phyloP scores from a whole-genome alignment of 2,888 invertebrate genomes.

The Clivina fossor region DNA sequence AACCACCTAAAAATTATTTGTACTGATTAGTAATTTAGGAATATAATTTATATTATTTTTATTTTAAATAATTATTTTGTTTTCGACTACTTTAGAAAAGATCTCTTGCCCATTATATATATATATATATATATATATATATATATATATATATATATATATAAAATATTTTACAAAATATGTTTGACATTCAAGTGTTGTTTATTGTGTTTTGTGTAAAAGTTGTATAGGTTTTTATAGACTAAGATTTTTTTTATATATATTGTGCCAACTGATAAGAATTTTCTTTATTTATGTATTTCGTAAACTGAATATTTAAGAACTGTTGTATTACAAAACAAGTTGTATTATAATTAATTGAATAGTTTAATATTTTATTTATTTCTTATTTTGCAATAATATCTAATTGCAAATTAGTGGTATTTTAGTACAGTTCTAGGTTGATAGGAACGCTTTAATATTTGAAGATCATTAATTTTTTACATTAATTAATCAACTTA shows the following conservation, averaged over 20 bases:
- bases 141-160: constrained; percentile 1
- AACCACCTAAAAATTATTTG: constrained; percentile 84
- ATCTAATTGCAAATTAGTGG: too few relatives aligned
- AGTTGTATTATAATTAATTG: too few relatives aligned
- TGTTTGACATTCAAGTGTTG: constrained; percentile 16
- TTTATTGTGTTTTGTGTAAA: constrained; percentile 28
- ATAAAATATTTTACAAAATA: constrained; percentile 12
- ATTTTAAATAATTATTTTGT: constrained; percentile 12
- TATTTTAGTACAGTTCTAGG: too few relatives aligned
- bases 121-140: constrained; percentile 2
- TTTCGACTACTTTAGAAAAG: constrained; percentile 19
- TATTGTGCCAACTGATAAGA: constrained; percentile 31
- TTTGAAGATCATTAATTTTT: too few relatives aligned
- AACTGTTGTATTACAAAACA: too few relatives aligned
- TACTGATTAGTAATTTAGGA: constrained; percentile 57
- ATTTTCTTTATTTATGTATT: too few relatives aligned
- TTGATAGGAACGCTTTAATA: too few relatives aligned
- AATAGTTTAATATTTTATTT: too few relatives aligned
- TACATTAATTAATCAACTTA: too few relatives aligned
- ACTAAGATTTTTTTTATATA: constrained; percentile 26
- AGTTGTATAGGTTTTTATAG: constrained; percentile 30
- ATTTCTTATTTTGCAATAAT: too few relatives aligned
- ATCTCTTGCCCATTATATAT: constrained; percentile 29
- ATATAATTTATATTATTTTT: neutral
- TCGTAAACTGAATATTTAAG: too few relatives aligned